Evolutionary conservation across 2,113 vertebrate species (phyloP), one percentile per base, ranked within the genome.

Genomic region (Ceratotherium simum): DNA sequence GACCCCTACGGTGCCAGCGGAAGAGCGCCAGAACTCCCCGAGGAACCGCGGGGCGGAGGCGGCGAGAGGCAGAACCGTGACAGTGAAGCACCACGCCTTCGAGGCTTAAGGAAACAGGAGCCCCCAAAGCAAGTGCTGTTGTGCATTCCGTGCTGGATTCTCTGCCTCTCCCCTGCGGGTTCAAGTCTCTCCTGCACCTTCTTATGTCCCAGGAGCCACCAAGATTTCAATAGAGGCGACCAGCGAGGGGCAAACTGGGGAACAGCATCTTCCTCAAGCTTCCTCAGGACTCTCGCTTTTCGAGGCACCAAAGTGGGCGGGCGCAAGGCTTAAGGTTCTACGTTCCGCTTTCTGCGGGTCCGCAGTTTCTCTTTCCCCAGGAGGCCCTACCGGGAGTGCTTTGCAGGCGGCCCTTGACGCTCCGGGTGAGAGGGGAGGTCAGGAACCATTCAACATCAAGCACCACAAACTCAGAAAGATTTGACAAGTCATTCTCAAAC

Each of bases 51-150:
- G 10, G 12, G 65, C n/a, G 20, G 31, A 62, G 78, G n/a, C 17
- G 12, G 23, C 0, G 51, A 39, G 91, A 90, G 79, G 92, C 75
- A 56, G 56, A 7, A 25, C 70, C 2, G 1, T 3, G 62, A 33
- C 58, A 31, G 4, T 0, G 75, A 90, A 29, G 14, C 11, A 87
- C 87, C 70, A 54, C 64, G 69, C 95, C 87, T 86, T 81, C 12
- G 3, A 81, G 65, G 46, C 20, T 95, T 91, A 96, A 93, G 96
- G 93, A 95, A 86, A 96, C 90, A 36, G 78, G 31, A 88, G 33
- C 36, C n/a, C 11, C 70, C 20, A 46, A 39, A 13, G 18, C 25
- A 21, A 79, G 92, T 0, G 36, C 69, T 7, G 23, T 0, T 27
- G 20, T 18, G 75, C 56, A 0, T 75, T 46, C 8, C 0, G 33